phyloP scores from a whole-genome alignment of 2,113 vertebrate genomes.

The Oncorhynchus tshawytscha region DNA sequence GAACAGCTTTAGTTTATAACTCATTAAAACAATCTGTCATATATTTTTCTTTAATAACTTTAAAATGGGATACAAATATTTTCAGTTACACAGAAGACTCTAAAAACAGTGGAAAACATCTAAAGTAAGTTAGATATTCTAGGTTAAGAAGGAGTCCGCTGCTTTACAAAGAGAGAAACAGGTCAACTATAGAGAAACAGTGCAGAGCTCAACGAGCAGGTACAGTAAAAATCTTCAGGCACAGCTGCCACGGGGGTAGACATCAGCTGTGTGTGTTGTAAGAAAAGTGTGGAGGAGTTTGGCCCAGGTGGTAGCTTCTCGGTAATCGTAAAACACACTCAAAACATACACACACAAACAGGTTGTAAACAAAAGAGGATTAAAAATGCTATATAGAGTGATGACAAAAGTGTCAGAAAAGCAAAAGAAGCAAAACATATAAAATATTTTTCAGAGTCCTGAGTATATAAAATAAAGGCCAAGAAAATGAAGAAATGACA shows the following conservation, averaged over 20 bases:
- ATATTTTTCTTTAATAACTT: constrained; percentile 63
- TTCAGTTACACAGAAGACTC: constrained; percentile 56
- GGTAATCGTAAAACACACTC: constrained; percentile 38
- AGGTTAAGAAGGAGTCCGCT: constrained; percentile 29
- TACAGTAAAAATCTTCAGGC: constrained; percentile 57
- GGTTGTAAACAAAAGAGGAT: constrained; percentile 44
- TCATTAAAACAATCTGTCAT: background rate
- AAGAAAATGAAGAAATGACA: constrained; percentile 37
- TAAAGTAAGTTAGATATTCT: constrained; percentile 42
- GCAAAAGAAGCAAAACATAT: constrained; percentile 36
- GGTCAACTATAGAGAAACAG: constrained; percentile 25
- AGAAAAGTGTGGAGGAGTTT: constrained; percentile 28
- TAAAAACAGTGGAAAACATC: constrained; percentile 56
- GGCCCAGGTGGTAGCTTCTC: constrained; percentile 50
- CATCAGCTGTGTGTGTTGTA: constrained; percentile 26
- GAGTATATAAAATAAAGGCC: constrained; percentile 68
- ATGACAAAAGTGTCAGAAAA: constrained; percentile 54
- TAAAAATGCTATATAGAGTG: constrained; percentile 45
- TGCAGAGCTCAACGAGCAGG: constrained; percentile 44
- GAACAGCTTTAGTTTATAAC: background rate
- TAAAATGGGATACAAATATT: constrained; percentile 66
- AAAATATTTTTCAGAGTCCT: constrained; percentile 65
- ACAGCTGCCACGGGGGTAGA: constrained; percentile 57
- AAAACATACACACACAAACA: constrained; percentile 6
- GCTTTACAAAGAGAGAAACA: background rate